Conservation (phyloP, 1,140 invertebrate species). For the Bicyclus anynana region DNA sequence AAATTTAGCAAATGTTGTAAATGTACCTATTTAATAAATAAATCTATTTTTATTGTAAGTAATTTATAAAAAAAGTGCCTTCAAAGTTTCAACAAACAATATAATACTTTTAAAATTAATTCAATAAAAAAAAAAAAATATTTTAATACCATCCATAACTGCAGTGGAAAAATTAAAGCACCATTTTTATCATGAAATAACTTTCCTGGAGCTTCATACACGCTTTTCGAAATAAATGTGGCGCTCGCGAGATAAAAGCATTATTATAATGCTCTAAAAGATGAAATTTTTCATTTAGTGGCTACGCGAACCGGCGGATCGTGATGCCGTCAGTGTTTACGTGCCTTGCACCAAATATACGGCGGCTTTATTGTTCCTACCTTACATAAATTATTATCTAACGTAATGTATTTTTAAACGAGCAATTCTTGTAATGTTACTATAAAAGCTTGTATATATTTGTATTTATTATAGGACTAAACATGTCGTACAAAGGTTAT, state of each 20-base stretch:
- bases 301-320: background rate
- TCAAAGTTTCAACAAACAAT: too few species aligned
- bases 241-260: slow-evolving; percentile 3
- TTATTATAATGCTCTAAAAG: slow-evolving; percentile 1
- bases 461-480: too few species aligned
- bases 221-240: slow-evolving; percentile 2
- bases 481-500: too few species aligned
- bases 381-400: too few species aligned
- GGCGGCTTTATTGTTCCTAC: background rate
- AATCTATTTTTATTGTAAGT: too few species aligned
- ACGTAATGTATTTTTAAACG: too few species aligned
- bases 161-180: background rate
- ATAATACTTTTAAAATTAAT: background rate
- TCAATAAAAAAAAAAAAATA: background rate
- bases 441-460: too few species aligned
- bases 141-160: background rate
- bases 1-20: too few species aligned
- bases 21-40: too few species aligned
- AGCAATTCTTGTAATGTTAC: too few species aligned
- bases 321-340: background rate
- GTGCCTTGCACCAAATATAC: background rate
- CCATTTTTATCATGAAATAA: background rate
- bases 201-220: background rate
- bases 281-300: slow-evolving; percentile 4
- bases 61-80: too few species aligned